Evolutionary conservation across 2,797 vertebrate species (phyloP).

Genomic region (Trematomus bernacchii): DNA sequence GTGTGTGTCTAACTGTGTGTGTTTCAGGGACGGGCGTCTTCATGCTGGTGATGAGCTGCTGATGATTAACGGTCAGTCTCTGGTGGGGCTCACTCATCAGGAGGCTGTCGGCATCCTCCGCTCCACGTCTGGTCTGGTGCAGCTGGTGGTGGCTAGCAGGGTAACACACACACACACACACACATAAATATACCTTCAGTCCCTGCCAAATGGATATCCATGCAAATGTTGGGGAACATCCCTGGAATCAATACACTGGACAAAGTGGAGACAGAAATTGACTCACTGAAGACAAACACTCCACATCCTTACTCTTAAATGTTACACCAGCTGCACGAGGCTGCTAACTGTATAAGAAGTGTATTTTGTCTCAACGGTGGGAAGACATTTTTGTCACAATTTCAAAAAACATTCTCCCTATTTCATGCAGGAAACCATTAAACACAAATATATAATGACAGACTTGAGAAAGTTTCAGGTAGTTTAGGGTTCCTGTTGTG

Average conservation of each 20-base stretch:
- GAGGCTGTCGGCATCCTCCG: constrained; percentile 93
- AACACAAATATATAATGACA: neutral
- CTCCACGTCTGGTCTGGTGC: constrained; percentile 90
- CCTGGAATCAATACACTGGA: neutral
- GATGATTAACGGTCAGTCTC: constrained; percentile 95
- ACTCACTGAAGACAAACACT: neutral
- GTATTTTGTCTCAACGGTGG: no score
- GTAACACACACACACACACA: constrained; percentile 71
- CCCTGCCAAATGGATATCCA: no score
- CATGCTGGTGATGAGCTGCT: constrained; percentile 93
- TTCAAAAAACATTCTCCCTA: neutral
- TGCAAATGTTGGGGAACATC: no score
- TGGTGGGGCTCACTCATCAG: constrained; percentile 95
- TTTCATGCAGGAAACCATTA: neutral
- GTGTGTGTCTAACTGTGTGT: constrained; percentile 31
- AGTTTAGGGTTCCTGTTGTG: neutral
- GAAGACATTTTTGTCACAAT: neutral
- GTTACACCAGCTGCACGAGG: no score
- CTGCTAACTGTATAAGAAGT: no score
- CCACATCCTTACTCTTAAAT: neutral
- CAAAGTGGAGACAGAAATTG: neutral
- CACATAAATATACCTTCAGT: no score
- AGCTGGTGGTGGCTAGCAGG: constrained; percentile 94
- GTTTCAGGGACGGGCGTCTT: constrained; percentile 93
- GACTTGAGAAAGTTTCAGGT: neutral